Percentiles rank a stretch among this genome's conserved stretches.
These are phyloP conservation scores for Eptesicus fuscus DNA, from an alignment of 2,113 vertebrate genomes.

Conservation along the genomic window DNA sequence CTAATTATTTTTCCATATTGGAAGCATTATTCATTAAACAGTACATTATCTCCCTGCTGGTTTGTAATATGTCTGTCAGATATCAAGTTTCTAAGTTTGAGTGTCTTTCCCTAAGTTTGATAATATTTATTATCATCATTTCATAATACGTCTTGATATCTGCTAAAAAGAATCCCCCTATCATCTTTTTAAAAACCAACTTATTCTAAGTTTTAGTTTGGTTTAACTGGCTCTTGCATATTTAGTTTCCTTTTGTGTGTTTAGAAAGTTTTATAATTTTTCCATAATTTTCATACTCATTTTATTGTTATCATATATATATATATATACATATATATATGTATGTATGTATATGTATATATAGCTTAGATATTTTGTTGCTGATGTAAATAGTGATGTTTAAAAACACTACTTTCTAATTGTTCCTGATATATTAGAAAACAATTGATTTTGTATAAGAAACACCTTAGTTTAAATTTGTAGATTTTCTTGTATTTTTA, in stretches of 20 bases:
- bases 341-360: background rate
- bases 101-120: background rate
- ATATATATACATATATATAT: background rate
- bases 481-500: background rate
- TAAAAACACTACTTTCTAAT: constrained; percentile 8
- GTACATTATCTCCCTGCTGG: background rate
- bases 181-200: background rate
- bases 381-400: background rate
- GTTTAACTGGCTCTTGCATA: background rate
- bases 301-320: background rate
- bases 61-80: background rate
- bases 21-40: background rate
- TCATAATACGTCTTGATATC: background rate
- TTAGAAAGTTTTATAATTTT: background rate
- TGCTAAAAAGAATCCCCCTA: background rate
- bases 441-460: background rate
- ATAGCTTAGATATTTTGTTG: background rate
- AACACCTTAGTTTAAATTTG: background rate
- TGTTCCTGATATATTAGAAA: background rate
- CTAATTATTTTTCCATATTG: background rate
- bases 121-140: background rate
- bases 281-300: background rate
- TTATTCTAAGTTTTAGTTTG: background rate
- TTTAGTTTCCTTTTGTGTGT: background rate
- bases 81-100: background rate